Conservation (phyloP, 2,113 vertebrate genomes). For the Gracilinanus agilis region DNA sequence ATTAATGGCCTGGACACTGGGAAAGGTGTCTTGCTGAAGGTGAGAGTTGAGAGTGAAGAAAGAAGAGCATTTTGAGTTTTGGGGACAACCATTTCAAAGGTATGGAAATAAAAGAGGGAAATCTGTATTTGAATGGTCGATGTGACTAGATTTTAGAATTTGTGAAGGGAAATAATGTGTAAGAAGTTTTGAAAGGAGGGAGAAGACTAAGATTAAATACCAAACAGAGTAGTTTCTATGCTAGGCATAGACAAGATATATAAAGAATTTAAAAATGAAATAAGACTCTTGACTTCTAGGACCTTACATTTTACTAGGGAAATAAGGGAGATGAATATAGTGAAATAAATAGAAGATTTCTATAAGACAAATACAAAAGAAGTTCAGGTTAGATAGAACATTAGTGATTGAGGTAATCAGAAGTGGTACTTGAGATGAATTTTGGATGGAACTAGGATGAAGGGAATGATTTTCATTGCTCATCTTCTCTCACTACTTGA, state of each 20-base stretch:
- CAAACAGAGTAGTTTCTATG: background rate
- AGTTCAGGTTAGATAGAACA: background rate
- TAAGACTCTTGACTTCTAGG: background rate
- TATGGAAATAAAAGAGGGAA: background rate
- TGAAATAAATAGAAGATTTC: background rate
- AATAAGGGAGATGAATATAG: background rate
- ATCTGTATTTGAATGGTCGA: background rate
- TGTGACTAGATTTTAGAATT: background rate
- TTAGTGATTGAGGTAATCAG: background rate
- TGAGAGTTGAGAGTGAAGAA: background rate
- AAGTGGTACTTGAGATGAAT: background rate
- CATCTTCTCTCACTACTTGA: background rate
- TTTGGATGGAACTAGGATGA: background rate
- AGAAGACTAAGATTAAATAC: background rate
- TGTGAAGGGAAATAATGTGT: background rate
- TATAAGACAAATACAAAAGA: background rate
- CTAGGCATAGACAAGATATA: background rate
- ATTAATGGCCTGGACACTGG: background rate
- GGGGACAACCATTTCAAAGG: background rate
- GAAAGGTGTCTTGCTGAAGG: background rate
- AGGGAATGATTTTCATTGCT: background rate
- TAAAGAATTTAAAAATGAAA: background rate
- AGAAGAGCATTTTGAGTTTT: background rate
- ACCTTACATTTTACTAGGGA: background rate
- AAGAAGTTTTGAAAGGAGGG: background rate